Evolutionary conservation across 2,888 invertebrate species (phyloP).

Genomic region (Lypha dubia): DNA sequence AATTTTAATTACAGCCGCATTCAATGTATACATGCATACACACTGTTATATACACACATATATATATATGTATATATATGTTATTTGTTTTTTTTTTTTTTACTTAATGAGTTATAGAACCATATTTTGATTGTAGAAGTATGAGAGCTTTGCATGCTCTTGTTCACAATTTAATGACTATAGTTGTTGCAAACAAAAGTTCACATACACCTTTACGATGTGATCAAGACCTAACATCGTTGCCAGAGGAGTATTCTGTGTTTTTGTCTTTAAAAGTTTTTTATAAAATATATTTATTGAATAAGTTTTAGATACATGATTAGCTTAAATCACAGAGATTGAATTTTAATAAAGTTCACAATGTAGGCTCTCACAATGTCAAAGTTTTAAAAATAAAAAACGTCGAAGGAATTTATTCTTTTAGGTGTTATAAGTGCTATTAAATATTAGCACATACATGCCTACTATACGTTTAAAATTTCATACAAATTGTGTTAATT

Average conservation of each 20-base stretch:
- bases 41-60: no score
- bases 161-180: slow-evolving; percentile 6
- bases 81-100: slow-evolving; percentile 5
- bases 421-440: no score
- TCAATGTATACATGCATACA: slow-evolving; percentile 36
- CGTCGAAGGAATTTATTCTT: no score
- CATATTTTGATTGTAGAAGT: slow-evolving; percentile 3
- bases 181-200: slow-evolving; percentile 39
- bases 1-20: slow-evolving; percentile 67
- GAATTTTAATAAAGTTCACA: no score
- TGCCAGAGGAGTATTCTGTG: background rate
- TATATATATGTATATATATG: no score
- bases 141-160: slow-evolving; percentile 14
- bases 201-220: background rate
- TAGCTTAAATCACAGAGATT: no score
- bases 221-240: no score
- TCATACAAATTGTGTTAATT: no score
- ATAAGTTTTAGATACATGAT: background rate
- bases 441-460: no score
- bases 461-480: no score
- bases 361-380: no score
- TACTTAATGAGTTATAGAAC: slow-evolving; percentile 50
- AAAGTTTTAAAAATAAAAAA: no score
- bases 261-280: background rate
- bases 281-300: background rate